These are phyloP conservation scores for Turdus rufiventris DNA, from an alignment of 2,113 vertebrate genomes.

Conservation along the genomic window DNA sequence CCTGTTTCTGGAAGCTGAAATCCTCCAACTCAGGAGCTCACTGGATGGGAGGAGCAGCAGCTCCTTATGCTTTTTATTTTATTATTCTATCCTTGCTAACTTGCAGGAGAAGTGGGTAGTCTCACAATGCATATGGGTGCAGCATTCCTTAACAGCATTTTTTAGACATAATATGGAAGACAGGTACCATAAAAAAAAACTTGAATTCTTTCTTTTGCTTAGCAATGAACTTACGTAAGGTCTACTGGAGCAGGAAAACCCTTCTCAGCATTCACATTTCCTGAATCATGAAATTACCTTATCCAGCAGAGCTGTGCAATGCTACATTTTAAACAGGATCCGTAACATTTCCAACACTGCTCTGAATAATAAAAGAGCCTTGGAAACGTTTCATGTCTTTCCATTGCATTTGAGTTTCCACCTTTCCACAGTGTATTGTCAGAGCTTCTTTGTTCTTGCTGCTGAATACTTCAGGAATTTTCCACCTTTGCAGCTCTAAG, in stretches of 20 bases:
- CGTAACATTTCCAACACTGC: not conserved
- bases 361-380: not conserved
- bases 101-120: not conserved
- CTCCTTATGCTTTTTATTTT: not conserved
- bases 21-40: not conserved
- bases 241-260: not conserved
- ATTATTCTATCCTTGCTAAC: not conserved
- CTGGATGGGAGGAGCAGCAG: not conserved
- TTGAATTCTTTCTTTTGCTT: not conserved
- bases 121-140: fast-evolving
- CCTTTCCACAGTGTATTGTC: not conserved
- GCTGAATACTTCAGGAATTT: not conserved
- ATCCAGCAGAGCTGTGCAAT: not conserved
- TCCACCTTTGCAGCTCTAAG: not conserved
- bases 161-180: not conserved
- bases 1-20: not conserved
- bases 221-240: not conserved
- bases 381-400: not conserved
- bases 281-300: not conserved
- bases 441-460: not conserved
- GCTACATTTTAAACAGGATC: not conserved
- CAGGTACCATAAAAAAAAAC: not conserved
- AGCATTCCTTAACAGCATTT: not conserved
- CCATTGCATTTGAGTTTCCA: not conserved
- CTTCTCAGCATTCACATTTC: not conserved